These are phyloP conservation scores for Nannoperca obscura DNA, from an alignment of 2,797 vertebrate species.

Conservation along the genomic window DNA sequence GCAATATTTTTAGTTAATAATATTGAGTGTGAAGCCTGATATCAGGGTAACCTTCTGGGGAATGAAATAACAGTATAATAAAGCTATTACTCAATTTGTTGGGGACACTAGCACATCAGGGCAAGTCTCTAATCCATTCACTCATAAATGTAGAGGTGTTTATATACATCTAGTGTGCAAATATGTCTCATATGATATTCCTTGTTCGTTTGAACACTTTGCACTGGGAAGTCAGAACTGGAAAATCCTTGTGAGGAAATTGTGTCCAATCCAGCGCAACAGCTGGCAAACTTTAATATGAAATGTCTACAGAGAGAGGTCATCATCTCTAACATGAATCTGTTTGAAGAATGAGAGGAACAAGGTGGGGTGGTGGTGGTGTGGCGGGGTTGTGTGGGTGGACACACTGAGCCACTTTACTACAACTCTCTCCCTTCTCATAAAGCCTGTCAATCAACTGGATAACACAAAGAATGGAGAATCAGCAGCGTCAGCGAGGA, in stretches of 20 bases:
- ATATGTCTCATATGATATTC: slow-evolving; percentile 3
- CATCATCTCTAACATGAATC: slow-evolving; percentile 39
- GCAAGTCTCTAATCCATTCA: not conserved
- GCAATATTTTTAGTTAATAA: slow-evolving; percentile 6
- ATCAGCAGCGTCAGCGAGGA: slow-evolving; percentile 55
- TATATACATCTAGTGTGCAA: not conserved
- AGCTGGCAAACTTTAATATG: slow-evolving; percentile 25
- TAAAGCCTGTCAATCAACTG: slow-evolving; percentile 51
- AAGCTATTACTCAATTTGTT: not conserved
- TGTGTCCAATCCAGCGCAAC: not conserved
- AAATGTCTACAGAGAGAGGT: slow-evolving; percentile 30
- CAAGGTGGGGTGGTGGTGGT: not conserved
- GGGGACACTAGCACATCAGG: not conserved
- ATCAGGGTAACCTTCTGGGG: not conserved
- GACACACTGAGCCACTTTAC: slow-evolving; percentile 25
- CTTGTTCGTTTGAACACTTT: slow-evolving; percentile 11
- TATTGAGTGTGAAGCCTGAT: not conserved
- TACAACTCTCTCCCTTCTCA: slow-evolving; percentile 28
- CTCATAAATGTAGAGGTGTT: slow-evolving; percentile 3
- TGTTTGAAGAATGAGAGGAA: slow-evolving; percentile 40
- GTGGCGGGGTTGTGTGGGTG: not conserved
- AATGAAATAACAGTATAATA: not conserved
- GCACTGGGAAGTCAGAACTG: not conserved
- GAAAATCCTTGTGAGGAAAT: not conserved
- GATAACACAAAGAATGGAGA: slow-evolving; percentile 55